Percentiles rank a stretch among this genome's conserved stretches.
These are phyloP conservation scores for Lysandra coridon DNA, from an alignment of 2,888 invertebrate species.

Conservation along the genomic window DNA sequence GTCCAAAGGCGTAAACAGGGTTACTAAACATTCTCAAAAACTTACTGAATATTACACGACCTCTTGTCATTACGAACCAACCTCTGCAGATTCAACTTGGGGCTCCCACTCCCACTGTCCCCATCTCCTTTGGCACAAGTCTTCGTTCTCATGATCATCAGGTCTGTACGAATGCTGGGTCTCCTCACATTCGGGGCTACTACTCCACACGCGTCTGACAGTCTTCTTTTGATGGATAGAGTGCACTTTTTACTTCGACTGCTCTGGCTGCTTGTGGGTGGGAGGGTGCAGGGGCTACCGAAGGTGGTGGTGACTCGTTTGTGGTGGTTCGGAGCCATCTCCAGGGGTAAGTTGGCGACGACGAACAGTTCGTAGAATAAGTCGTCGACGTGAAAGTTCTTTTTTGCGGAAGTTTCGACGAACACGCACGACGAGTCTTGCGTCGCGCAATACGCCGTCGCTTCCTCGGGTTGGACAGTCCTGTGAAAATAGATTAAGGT, in stretches of 20 bases:
- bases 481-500: constrained; percentile 59
- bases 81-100: constrained; percentile 73
- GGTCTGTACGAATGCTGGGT: constrained; percentile 92
- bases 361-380: constrained; percentile 91
- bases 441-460: constrained; percentile 86
- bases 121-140: constrained; percentile 86
- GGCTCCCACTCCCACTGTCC: constrained; percentile 80
- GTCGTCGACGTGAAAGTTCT: constrained; percentile 89
- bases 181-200: constrained; percentile 93
- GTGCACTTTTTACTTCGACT: constrained; percentile 87
- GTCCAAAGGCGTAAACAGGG: background rate
- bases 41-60: constrained; percentile 75
- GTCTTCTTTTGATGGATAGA: constrained; percentile 88
- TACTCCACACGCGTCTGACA: constrained; percentile 93
- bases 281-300: constrained; percentile 87
- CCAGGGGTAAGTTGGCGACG: constrained; percentile 89
- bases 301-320: constrained; percentile 88
- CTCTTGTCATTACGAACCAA: constrained; percentile 73
- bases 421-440: constrained; percentile 89
- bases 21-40: background rate
- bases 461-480: constrained; percentile 88
- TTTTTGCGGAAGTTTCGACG: constrained; percentile 91
- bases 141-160: constrained; percentile 93
- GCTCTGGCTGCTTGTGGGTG: constrained; percentile 83
- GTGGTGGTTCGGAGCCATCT: constrained; percentile 94